Percentiles rank a stretch among this genome's conserved stretches.
Evolutionary conservation across 2,113 vertebrate genomes (phyloP).

Genomic region (Forbesichthys papilliferus): DNA sequence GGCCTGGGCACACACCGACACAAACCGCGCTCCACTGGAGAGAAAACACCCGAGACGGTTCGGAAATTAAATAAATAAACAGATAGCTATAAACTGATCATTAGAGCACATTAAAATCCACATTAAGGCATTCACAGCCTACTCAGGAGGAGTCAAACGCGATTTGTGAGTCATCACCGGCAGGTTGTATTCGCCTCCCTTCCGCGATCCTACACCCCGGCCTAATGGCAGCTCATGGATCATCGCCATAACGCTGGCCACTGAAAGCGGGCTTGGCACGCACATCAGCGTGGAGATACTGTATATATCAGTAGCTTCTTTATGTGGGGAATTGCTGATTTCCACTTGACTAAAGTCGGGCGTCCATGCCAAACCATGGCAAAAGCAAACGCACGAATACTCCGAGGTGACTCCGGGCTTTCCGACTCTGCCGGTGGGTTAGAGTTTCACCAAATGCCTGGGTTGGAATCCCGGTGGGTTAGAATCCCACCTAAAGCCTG

Average conservation of each 20-base stretch:
- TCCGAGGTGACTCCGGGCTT: constrained; percentile 38
- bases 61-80: constrained; percentile 27
- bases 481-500: not conserved
- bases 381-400: constrained; percentile 21
- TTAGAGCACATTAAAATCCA: constrained; percentile 76
- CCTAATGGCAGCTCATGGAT: constrained; percentile 52
- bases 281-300: constrained; percentile 42
- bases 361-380: constrained; percentile 33
- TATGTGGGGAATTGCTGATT: constrained; percentile 47
- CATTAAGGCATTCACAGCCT: constrained; percentile 67
- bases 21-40: not conserved
- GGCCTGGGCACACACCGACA: not conserved
- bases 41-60: constrained; percentile 17
- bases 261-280: constrained; percentile 48
- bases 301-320: constrained; percentile 12
- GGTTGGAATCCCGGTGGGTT: not conserved
- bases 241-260: constrained; percentile 40
- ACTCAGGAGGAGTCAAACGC: constrained; percentile 51
- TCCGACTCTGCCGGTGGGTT: not conserved
- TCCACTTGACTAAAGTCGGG: constrained; percentile 10
- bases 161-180: constrained; percentile 59
- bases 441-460: not conserved
- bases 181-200: constrained; percentile 28
- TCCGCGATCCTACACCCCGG: constrained; percentile 1
- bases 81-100: constrained; percentile 43